Evolutionary conservation across 2,888 invertebrate genomes (phyloP).

Genomic region (Hydriomena furcata): DNA sequence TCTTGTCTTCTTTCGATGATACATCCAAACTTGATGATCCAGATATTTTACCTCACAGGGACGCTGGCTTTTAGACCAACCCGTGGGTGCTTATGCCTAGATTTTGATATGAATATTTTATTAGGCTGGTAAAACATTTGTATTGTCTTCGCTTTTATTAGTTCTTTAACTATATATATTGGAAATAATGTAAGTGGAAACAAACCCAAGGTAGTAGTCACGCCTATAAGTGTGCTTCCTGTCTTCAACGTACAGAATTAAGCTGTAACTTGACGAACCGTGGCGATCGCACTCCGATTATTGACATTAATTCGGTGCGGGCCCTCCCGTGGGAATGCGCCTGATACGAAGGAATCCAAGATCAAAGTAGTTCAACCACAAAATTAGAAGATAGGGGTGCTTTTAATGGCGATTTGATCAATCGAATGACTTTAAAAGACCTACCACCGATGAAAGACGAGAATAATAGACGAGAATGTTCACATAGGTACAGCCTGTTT

Average conservation of each 20-base stretch:
- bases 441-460: too few relatives aligned
- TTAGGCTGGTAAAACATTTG: too few relatives aligned
- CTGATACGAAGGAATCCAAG: slow-evolving; percentile 33
- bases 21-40: too few relatives aligned
- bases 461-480: too few relatives aligned
- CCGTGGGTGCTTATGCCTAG: too few relatives aligned
- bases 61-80: too few relatives aligned
- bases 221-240: slow-evolving; percentile 69
- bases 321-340: slow-evolving; percentile 42
- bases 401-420: background rate
- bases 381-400: slow-evolving; percentile 36
- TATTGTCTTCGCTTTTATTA: too few relatives aligned
- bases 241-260: slow-evolving; percentile 41
- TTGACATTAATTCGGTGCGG: slow-evolving; percentile 71
- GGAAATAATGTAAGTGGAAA: slow-evolving; percentile 57
- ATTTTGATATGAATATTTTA: too few relatives aligned
- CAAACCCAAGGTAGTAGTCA: slow-evolving; percentile 43
- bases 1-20: too few relatives aligned
- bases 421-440: background rate
- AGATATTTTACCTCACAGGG: too few relatives aligned
- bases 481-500: too few relatives aligned
- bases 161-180: too few relatives aligned
- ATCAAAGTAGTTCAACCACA: slow-evolving; percentile 26
- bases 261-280: slow-evolving; percentile 20
- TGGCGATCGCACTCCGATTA: slow-evolving; percentile 54